Evolutionary conservation across 2,113 vertebrate genomes (phyloP).

Genomic region (Actenoides lindsayi): DNA sequence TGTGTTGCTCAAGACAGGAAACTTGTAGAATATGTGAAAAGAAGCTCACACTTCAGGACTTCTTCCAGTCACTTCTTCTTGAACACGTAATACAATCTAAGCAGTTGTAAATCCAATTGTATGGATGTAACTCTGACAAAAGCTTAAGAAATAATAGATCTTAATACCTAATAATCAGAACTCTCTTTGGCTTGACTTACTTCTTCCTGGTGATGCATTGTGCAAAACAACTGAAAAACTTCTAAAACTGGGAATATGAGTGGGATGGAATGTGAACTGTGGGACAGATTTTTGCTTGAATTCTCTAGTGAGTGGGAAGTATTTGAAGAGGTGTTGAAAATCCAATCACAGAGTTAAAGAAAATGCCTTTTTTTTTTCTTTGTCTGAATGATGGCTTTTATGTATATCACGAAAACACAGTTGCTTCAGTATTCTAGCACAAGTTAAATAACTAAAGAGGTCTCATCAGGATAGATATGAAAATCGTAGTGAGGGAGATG

Average conservation of each 20-base stretch:
- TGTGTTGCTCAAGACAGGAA: not conserved
- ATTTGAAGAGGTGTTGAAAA: not conserved
- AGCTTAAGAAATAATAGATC: not conserved
- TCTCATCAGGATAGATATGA: not conserved
- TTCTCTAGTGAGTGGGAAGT: slow-evolving; percentile 17
- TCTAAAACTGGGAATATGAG: not conserved
- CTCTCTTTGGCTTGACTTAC: not conserved
- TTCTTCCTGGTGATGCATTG: not conserved
- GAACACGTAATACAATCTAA: not conserved
- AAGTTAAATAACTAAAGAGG: not conserved
- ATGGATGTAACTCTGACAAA: not conserved
- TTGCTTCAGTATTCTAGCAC: not conserved
- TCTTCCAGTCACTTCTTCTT: not conserved
- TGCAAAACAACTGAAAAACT: not conserved
- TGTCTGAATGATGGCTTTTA: not conserved
- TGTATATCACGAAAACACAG: not conserved
- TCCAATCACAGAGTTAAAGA: not conserved
- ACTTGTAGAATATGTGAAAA: not conserved
- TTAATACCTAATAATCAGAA: not conserved
- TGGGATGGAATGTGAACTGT: slow-evolving; percentile 15
- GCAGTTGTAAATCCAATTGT: not conserved
- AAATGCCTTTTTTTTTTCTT: not conserved
- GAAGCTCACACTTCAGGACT: not conserved
- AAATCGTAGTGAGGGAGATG: not conserved
- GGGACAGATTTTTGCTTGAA: not conserved